Conservation (phyloP, 2,888 invertebrate species). For the Drosophila kambysellisi region DNA sequence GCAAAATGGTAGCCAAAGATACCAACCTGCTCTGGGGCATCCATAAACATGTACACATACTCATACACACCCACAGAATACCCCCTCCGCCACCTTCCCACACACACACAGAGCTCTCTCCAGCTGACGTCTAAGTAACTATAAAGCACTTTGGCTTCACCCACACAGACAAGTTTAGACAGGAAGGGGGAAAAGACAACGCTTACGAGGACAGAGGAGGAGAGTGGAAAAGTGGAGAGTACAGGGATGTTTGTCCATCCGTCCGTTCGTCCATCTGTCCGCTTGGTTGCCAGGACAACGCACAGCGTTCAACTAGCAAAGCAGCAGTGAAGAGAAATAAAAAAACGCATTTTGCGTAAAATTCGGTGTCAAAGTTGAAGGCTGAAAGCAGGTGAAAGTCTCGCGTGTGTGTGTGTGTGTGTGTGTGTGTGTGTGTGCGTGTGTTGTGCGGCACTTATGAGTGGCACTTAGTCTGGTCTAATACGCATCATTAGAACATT, state of each 20-base stretch:
- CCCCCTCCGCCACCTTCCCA: background rate
- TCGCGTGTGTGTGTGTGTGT: slow-evolving; percentile 66
- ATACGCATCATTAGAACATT: slow-evolving; percentile 81
- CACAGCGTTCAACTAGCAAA: slow-evolving; percentile 28
- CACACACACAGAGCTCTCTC: background rate
- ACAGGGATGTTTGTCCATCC: background rate
- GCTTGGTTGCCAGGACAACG: slow-evolving; percentile 38
- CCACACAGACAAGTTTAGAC: slow-evolving; percentile 33
- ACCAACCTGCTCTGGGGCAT: slow-evolving; percentile 43
- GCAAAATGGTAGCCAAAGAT: slow-evolving; percentile 47
- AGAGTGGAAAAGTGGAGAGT: background rate
- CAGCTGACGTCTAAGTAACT: slow-evolving; percentile 51
- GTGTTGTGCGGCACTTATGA: slow-evolving; percentile 66
- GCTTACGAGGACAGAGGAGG: slow-evolving; percentile 26
- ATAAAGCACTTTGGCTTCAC: slow-evolving; percentile 61
- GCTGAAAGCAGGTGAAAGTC: slow-evolving; percentile 57
- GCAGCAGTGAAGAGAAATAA: slow-evolving; percentile 51
- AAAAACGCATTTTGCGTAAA: slow-evolving; percentile 77
- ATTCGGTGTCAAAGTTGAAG: slow-evolving; percentile 49
- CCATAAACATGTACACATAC: slow-evolving; percentile 44
- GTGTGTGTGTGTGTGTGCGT: background rate
- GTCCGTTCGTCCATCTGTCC: background rate
- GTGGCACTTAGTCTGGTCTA: slow-evolving; percentile 78
- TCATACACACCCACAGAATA: background rate
- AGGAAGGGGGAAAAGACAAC: slow-evolving; percentile 2